Evolutionary conservation across 2,888 invertebrate species (phyloP).

Genomic region (Tinea semifulvella): DNA sequence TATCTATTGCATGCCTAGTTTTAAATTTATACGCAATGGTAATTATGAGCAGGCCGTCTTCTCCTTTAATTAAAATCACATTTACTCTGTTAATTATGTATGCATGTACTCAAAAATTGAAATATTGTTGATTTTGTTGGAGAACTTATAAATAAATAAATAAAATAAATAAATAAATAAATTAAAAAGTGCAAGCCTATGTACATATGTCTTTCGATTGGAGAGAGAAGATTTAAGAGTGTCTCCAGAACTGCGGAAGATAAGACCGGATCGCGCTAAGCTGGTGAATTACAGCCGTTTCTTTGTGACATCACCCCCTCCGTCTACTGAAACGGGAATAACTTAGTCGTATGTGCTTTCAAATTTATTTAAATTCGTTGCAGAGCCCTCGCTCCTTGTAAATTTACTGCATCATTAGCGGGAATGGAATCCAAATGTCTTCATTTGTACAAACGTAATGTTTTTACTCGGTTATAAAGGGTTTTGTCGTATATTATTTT

Average conservation of each 20-base stretch:
- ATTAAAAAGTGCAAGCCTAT: no score
- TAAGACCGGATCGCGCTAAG: slow-evolving; percentile 46
- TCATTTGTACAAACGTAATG: slow-evolving; percentile 7
- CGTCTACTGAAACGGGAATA: slow-evolving; percentile 28
- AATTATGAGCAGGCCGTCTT: no score
- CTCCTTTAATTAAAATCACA: no score
- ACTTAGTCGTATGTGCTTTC: slow-evolving; percentile 32
- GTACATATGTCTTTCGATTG: no score
- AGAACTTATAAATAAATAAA: no score
- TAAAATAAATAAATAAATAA: no score
- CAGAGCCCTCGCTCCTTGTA: slow-evolving; percentile 28
- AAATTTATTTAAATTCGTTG: slow-evolving; percentile 47
- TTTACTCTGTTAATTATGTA: no score
- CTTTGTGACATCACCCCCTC: slow-evolving; percentile 33
- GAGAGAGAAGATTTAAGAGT: slow-evolving; percentile 45
- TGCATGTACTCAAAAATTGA: no score
- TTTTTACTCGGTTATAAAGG: slow-evolving; percentile 3
- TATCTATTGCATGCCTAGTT: no score
- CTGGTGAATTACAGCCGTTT: slow-evolving; percentile 43
- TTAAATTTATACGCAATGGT: no score
- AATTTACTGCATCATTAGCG: slow-evolving; percentile 14
- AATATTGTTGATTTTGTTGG: no score
- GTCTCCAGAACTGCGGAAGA: slow-evolving; percentile 42
- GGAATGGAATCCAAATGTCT: slow-evolving; percentile 12
- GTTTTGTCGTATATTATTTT: no score